Conservation (phyloP, 2,113 vertebrate genomes). For the Aegithalos caudatus region DNA sequence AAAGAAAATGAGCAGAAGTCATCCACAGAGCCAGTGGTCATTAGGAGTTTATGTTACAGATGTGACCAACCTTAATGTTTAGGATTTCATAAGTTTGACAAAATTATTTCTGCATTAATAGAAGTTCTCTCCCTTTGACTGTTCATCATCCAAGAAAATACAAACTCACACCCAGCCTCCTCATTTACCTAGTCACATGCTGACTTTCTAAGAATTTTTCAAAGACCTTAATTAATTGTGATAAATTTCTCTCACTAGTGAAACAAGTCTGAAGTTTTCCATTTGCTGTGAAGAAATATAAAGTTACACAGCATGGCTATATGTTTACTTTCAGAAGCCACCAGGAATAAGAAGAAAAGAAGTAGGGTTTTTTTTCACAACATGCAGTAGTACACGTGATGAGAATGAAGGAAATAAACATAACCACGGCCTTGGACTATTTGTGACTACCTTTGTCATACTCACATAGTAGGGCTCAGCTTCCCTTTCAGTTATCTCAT, state of each 20-base stretch:
- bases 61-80: neutral
- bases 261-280: neutral
- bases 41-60: neutral
- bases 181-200: neutral
- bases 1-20: neutral
- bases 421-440: neutral
- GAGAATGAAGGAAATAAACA: neutral
- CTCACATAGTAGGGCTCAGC: conserved; percentile 96
- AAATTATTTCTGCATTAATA: neutral
- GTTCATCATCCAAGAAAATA: neutral
- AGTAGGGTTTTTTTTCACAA: rapidly evolving
- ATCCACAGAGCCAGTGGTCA: neutral
- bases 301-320: rapidly evolving
- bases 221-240: neutral
- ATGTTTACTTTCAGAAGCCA: neutral
- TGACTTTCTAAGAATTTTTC: neutral
- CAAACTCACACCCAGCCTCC: neutral
- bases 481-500: conserved; percentile 93
- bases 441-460: neutral
- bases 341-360: neutral
- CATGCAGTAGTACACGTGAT: neutral
- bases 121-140: neutral
- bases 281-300: neutral
- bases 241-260: neutral
- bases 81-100: neutral